Evolutionary conservation across 2,888 invertebrate species (phyloP), one percentile per base, ranked within the genome.

Genomic region (Nemapogon koenigi): DNA sequence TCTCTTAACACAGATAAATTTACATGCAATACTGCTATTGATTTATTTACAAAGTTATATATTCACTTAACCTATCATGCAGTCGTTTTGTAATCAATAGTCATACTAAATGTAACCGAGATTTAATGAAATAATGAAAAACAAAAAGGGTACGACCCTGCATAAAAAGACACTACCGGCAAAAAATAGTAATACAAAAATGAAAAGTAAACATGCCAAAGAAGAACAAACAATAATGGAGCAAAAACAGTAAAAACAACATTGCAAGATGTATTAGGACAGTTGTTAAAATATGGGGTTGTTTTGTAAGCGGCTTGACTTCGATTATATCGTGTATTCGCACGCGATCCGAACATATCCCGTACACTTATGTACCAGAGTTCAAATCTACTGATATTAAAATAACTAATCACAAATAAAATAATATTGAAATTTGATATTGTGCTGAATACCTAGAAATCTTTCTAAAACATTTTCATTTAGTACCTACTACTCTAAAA

Each of bases 231-330:
- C 66, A 72, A 66, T 67, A 68, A 66, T 67, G 62, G 71, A 62
- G 71, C 68, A 69, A 72, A 72, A 37, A 75, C 72, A 72, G 66
- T 73, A 69, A 75, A 76, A 76, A 76, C 66, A 78, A 78, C 73
- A 78, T 75, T 72, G 75, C 70, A 73, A 76, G 78, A 78, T 78
- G 75, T 73, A 78, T 76, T 76, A 75, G 78, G 76, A 78, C 78
- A 78, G 78, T 78, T 78, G 78, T 78, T 78, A 78, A 78, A 78
- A 78, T 76, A 78, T 75, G 67, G 78, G 78, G 78, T 75, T 69
- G 67, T 62, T n/a, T 61, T 52, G 57, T 59, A 25, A 28, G 49
- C 65, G 59, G 65, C 60, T 66, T 65, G 65, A 64, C 62, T 66
- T 59, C 61, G 55, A 11, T 15, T 25, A 66, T 70, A 72, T 62